These are phyloP conservation scores for Psittacara wagleri DNA, from an alignment of 2,113 vertebrate genomes.

Conservation along the genomic window DNA sequence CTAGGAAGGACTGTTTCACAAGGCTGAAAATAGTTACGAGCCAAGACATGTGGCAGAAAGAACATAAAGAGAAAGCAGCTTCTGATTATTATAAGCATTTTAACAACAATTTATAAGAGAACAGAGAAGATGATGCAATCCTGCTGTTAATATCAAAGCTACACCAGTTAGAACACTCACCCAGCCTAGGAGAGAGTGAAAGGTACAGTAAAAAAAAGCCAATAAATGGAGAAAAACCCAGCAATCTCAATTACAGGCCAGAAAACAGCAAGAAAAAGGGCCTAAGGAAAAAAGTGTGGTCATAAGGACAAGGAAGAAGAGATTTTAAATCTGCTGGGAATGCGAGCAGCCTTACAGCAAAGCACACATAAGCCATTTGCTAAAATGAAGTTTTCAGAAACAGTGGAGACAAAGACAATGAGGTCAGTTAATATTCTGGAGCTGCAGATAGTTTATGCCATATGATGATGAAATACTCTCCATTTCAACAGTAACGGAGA, in stretches of 20 bases:
- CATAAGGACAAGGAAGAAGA: neutral
- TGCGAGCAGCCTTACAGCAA: neutral
- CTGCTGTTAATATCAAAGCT: neutral
- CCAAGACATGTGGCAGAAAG: neutral
- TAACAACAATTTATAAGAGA: neutral
- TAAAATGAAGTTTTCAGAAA: neutral
- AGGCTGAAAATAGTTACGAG: neutral
- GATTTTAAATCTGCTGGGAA: neutral
- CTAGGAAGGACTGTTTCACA: neutral
- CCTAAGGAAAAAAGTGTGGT: neutral
- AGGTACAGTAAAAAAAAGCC: neutral
- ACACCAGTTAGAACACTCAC: neutral
- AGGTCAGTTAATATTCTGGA: neutral
- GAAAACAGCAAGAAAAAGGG: neutral
- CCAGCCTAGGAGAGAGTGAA: neutral
- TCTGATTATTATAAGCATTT: neutral
- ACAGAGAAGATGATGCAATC: neutral
- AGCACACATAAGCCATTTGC: neutral
- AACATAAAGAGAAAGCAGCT: neutral
- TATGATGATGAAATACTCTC: neutral
- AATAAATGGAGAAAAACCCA: neutral
- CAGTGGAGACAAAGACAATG: neutral
- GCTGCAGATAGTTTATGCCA: neutral
- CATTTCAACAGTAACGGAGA: neutral
- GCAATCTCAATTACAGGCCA: neutral